phyloP scores from a whole-genome alignment of 2,113 vertebrate species.

The Pogona vitticeps region DNA sequence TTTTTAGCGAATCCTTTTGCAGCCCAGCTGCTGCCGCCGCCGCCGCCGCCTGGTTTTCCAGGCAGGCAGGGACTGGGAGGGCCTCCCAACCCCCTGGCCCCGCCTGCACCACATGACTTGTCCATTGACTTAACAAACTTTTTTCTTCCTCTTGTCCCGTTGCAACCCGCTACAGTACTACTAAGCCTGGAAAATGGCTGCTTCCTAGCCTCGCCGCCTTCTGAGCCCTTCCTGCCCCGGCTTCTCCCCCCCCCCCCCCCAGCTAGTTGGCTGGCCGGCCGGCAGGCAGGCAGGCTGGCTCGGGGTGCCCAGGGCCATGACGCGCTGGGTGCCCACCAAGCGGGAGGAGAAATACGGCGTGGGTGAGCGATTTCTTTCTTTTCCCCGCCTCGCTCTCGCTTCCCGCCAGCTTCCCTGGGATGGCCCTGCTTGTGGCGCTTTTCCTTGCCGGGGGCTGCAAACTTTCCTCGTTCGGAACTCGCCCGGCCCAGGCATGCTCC shows the following conservation, averaged over 20 bases:
- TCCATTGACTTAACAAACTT: conserved; percentile 76
- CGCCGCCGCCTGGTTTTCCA: not conserved
- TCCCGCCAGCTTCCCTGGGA: no score
- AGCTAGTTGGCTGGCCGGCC: no score
- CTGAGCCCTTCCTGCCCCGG: conserved; percentile 27
- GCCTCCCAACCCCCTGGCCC: conserved; percentile 61
- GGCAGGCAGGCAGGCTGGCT: conserved; percentile 25
- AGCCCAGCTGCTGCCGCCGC: no score
- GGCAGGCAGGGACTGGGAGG: not conserved
- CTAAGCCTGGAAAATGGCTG: conserved; percentile 91
- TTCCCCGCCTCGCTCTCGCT: not conserved
- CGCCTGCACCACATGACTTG: conserved; percentile 77
- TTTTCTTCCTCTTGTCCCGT: conserved; percentile 54
- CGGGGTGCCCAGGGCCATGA: conserved; percentile 77
- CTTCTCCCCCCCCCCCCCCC: conserved; percentile 8
- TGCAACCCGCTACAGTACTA: conserved; percentile 69
- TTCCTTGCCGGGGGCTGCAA: no score
- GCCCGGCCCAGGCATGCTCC: no score
- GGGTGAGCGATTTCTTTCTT: conserved; percentile 75
- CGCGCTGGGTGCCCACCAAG: conserved; percentile 96
- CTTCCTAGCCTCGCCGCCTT: conserved; percentile 68
- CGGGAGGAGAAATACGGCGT: conserved; percentile 97
- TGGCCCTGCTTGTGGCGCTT: no score
- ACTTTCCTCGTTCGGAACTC: no score
- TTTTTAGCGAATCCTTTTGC: no score